phyloP scores from a whole-genome alignment of 2,797 vertebrate species.

The Epinephelus awoara region DNA sequence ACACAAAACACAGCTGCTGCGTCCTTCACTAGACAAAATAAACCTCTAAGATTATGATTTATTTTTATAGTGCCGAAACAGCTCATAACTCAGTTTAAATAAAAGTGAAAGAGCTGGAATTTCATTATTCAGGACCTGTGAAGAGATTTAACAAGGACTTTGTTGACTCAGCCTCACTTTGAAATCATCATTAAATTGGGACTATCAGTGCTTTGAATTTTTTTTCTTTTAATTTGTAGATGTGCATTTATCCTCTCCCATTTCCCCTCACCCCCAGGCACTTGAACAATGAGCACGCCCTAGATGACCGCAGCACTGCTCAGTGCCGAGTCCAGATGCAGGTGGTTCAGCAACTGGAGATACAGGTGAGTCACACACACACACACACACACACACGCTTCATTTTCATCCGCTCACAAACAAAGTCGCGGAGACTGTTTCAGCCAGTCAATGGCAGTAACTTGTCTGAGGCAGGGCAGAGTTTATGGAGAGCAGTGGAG shows the following conservation, averaged over 20 bases:
- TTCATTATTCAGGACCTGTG: conserved; percentile 37
- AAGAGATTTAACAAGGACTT: conserved; percentile 19
- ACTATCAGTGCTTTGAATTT: conserved; percentile 31
- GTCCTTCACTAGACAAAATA: conserved; percentile 80
- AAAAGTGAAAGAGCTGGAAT: conserved; percentile 43
- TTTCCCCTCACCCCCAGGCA: conserved; percentile 84
- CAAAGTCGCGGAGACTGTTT: conserved; percentile 56
- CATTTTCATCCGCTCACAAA: conserved; percentile 61
- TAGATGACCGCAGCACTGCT: conserved; percentile 98
- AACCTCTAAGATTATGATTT: conserved; percentile 74
- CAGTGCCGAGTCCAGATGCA: conserved; percentile 99
- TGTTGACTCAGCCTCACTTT: conserved; percentile 14
- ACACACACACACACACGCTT: not conserved
- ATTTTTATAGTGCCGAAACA: conserved; percentile 62
- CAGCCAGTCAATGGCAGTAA: conserved; percentile 67
- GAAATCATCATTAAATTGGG: conserved; percentile 46
- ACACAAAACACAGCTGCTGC: conserved; percentile 79
- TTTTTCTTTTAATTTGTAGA: not conserved
- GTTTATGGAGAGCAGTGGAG: conserved; percentile 86
- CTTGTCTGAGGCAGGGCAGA: conserved; percentile 75
- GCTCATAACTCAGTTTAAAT: conserved; percentile 63
- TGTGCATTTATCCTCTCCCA: not conserved
- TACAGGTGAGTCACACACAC: conserved; percentile 89
- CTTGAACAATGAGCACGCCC: conserved; percentile 98
- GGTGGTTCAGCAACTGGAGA: conserved; percentile 99